phyloP scores from a whole-genome alignment of 1,140 invertebrate genomes.

The Sipha flava region DNA sequence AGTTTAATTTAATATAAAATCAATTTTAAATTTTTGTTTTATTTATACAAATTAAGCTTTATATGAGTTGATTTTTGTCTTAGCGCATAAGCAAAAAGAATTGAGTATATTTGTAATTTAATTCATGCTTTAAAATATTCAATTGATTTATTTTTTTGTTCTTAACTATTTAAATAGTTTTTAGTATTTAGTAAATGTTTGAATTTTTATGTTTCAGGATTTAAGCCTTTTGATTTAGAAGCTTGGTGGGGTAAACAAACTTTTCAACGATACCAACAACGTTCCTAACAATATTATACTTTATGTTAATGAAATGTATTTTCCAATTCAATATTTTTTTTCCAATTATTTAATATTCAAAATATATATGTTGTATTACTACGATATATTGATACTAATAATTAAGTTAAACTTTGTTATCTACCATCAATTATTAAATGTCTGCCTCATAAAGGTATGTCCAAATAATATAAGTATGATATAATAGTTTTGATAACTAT shows the following conservation, averaged over 20 bases:
- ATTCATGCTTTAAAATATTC: too few relatives aligned
- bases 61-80: too few relatives aligned
- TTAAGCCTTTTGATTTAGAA: conserved; percentile 28
- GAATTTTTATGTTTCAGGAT: conserved; percentile 15
- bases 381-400: background rate
- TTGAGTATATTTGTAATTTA: too few relatives aligned
- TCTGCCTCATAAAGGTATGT: background rate
- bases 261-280: conserved; percentile 20
- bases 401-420: background rate
- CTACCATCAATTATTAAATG: background rate
- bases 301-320: background rate
- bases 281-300: conserved; percentile 10
- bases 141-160: too few relatives aligned
- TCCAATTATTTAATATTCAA: background rate
- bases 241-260: conserved; percentile 29
- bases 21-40: too few relatives aligned
- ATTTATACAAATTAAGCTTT: too few relatives aligned
- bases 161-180: background rate
- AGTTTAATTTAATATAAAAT: background rate
- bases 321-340: background rate
- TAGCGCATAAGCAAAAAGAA: too few relatives aligned
- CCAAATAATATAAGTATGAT: background rate
- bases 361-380: background rate
- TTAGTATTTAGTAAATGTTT: background rate
- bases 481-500: background rate